Percentiles rank a stretch among this genome's conserved stretches.
Conservation (phyloP, 2,113 vertebrate genomes). For the Tretioscincus oriximinensis region DNA sequence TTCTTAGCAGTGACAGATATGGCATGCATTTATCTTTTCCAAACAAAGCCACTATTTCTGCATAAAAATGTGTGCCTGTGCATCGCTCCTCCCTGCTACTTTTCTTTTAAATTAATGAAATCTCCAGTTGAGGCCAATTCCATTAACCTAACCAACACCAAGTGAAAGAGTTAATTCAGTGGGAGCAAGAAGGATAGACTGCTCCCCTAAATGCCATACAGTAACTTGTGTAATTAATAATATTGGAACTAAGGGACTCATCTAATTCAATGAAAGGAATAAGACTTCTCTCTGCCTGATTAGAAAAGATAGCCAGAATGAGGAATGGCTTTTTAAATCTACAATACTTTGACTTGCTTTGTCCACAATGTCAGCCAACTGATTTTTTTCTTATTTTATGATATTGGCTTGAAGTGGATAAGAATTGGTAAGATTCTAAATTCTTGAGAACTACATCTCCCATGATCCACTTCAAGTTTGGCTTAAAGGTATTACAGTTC, state of each 20-base stretch:
- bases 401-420: neutral
- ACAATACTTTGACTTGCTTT: neutral
- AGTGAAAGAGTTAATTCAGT: slow-evolving; percentile 61
- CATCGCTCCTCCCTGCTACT: neutral
- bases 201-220: slow-evolving; percentile 34
- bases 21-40: slow-evolving; percentile 28
- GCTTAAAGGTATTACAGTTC: too few relatives aligned
- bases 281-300: slow-evolving; percentile 51
- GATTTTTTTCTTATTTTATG: neutral
- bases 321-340: slow-evolving; percentile 49
- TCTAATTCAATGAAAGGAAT: slow-evolving; percentile 56
- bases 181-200: slow-evolving; percentile 43
- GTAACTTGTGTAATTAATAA: slow-evolving; percentile 70
- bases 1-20: slow-evolving; percentile 22
- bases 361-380: neutral
- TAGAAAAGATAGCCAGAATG: slow-evolving; percentile 52
- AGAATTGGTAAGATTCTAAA: neutral
- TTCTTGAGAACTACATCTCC: neutral
- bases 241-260: slow-evolving; percentile 56
- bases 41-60: neutral
- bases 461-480: too few relatives aligned
- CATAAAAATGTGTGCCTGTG: slow-evolving; percentile 30
- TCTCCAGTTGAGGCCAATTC: slow-evolving; percentile 15
- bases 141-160: slow-evolving; percentile 22
- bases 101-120: slow-evolving; percentile 30